Conservation (phyloP, 2,113 vertebrate species). For the Psittacula cyanocephala region DNA sequence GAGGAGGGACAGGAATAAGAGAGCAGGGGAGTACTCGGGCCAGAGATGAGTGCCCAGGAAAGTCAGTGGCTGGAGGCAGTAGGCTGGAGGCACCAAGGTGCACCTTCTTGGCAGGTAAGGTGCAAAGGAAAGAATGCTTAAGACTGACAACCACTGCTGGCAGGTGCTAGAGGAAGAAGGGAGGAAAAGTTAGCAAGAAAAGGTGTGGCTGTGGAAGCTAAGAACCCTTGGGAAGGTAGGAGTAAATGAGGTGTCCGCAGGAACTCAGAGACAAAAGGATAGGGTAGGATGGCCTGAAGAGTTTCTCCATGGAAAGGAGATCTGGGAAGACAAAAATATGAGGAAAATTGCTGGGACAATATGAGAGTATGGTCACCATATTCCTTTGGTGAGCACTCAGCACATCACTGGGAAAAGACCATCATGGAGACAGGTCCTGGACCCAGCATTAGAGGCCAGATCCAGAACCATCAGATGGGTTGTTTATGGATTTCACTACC, state of each 20-base stretch:
- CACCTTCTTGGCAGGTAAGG: background rate
- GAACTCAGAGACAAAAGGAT: background rate
- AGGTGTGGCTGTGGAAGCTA: background rate
- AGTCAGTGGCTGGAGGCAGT: background rate
- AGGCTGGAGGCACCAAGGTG: background rate
- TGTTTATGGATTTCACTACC: background rate
- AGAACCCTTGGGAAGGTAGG: background rate
- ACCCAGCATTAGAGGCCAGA: background rate
- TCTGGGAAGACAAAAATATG: background rate
- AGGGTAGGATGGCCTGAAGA: background rate
- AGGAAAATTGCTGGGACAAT: background rate
- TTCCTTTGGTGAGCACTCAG: background rate
- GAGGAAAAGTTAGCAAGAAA: background rate
- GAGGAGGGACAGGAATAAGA: background rate
- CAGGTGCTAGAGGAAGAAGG: background rate
- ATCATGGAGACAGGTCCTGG: background rate
- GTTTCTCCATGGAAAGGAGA: background rate
- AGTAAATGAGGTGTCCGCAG: fast-evolving
- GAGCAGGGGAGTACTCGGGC: background rate
- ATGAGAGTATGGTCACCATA: background rate
- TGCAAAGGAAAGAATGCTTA: background rate
- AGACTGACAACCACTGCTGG: background rate
- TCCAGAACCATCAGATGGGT: background rate
- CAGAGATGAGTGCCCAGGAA: background rate
- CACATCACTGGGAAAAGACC: background rate